phyloP scores from a whole-genome alignment of 2,113 vertebrate genomes.

The Salvelinus sp. region DNA sequence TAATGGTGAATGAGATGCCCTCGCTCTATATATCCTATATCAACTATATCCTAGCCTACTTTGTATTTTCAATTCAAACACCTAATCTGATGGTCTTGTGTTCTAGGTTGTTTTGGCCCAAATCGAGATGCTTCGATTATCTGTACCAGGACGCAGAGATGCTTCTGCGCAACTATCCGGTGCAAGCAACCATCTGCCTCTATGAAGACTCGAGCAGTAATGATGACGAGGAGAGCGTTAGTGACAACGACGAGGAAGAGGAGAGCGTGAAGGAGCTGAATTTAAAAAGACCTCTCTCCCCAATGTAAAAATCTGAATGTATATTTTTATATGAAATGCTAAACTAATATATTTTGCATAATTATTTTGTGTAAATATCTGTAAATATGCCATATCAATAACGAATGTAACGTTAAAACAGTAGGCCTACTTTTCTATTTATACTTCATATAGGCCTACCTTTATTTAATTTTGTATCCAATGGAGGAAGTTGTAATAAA shows the following conservation, averaged over 20 bases:
- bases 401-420: constrained; percentile 1
- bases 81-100: constrained; percentile 42
- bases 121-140: constrained; percentile 88
- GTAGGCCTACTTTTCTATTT: constrained; percentile 29
- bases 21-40: background rate
- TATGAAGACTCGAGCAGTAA: constrained; percentile 83
- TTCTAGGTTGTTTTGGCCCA: constrained; percentile 90
- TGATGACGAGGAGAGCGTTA: constrained; percentile 78
- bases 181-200: constrained; percentile 90
- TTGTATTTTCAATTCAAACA: constrained; percentile 1
- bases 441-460: constrained; percentile 44
- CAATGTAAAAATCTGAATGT: constrained; percentile 55
- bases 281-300: constrained; percentile 48
- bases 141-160: constrained; percentile 87
- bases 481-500: constrained; percentile 47
- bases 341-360: background rate
- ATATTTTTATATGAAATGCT: background rate
- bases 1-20: background rate
- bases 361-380: constrained; percentile 12
- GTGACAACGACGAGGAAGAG: constrained; percentile 51
- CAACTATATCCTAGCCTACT: background rate
- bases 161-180: constrained; percentile 85
- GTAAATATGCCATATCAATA: constrained; percentile 6
- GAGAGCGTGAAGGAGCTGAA: constrained; percentile 49
- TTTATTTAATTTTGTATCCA: constrained; percentile 37